Conservation (phyloP, 1,140 invertebrate genomes). For the Sitobion miscanthi region DNA sequence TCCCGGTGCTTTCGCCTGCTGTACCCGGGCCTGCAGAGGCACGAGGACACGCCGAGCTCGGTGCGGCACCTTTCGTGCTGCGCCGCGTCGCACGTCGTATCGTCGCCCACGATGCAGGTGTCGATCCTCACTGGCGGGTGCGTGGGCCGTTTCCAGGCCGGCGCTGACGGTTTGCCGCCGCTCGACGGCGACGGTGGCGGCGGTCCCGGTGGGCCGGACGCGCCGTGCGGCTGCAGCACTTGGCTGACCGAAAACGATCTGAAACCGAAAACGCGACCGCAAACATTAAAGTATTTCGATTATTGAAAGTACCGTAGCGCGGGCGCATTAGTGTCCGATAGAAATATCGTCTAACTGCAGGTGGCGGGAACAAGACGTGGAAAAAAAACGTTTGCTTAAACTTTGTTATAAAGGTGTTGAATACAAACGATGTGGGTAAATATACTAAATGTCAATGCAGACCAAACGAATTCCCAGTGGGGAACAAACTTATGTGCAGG, state of each 20-base stretch:
- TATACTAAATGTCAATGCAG: no score
- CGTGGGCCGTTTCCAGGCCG: constrained; percentile 64
- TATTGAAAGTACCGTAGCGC: no score
- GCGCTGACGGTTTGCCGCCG: constrained; percentile 30
- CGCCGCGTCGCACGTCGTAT: constrained; percentile 86
- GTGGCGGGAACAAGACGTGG: no score
- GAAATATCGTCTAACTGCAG: no score
- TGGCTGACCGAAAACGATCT: constrained; percentile 53
- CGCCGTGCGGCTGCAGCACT: constrained; percentile 21
- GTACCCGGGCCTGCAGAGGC: constrained; percentile 86
- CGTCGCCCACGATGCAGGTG: constrained; percentile 92
- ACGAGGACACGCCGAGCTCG: constrained; percentile 88
- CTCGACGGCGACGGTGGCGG: background rate
- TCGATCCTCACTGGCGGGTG: constrained; percentile 81
- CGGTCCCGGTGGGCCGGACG: background rate
- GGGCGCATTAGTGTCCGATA: no score
- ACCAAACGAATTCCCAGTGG: no score
- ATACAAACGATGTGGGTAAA: no score
- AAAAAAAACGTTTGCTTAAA: no score
- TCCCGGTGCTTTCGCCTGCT: constrained; percentile 78
- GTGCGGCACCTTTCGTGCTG: constrained; percentile 88
- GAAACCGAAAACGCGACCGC: background rate
- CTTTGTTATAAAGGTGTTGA: no score
- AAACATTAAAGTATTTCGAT: background rate
- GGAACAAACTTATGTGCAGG: no score